phyloP scores from a whole-genome alignment of 1,140 invertebrate species.

The Araneus ventricosus region DNA sequence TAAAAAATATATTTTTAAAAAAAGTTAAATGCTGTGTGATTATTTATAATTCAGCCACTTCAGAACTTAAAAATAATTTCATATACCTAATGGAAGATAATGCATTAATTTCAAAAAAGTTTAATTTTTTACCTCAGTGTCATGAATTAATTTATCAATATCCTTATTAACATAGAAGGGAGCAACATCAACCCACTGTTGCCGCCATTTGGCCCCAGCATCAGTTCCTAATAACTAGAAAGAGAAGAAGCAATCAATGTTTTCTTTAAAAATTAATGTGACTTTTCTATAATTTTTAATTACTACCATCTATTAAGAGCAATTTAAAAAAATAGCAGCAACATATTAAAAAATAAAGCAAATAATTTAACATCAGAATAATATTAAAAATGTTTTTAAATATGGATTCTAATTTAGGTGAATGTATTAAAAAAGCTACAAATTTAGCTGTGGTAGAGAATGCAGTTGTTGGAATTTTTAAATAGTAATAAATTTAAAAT shows the following conservation, averaged over 20 bases:
- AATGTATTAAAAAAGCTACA: no score
- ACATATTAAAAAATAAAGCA: background rate
- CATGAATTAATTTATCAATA: constrained; percentile 96
- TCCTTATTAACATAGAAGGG: constrained; percentile 98
- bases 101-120: constrained; percentile 76
- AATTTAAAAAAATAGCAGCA: background rate
- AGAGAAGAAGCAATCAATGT: background rate
- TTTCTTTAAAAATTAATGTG: no score
- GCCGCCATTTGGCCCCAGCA: constrained; percentile 87
- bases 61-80: constrained; percentile 1
- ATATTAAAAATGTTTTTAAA: background rate
- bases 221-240: constrained; percentile 78
- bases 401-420: no score
- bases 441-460: no score
- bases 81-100: background rate
- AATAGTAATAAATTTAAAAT: no score
- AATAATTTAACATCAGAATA: background rate
- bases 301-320: background rate
- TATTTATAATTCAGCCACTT: no score
- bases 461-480: no score
- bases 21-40: no score
- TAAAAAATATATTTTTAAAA: no score
- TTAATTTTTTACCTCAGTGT: constrained; percentile 88
- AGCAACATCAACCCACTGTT: constrained; percentile 94
- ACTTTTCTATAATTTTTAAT: no score